phyloP scores from a whole-genome alignment of 2,113 vertebrate species.

The Syngnathus floridae region DNA sequence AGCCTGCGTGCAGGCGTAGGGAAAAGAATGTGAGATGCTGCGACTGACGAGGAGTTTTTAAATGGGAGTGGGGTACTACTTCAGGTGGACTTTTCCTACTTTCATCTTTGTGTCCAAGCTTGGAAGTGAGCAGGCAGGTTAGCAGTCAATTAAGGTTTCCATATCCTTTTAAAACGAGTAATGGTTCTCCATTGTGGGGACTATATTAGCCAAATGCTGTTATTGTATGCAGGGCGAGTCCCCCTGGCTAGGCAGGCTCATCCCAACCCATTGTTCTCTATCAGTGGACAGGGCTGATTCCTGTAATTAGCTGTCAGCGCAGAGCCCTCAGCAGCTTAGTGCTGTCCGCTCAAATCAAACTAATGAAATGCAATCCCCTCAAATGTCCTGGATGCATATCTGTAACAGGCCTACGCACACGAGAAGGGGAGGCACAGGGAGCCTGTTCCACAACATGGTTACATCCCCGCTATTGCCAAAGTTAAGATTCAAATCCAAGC shows the following conservation, averaged over 20 bases:
- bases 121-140: slow-evolving; percentile 37
- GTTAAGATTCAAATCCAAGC: slow-evolving; percentile 71
- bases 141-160: slow-evolving; percentile 55
- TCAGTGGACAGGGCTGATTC: slow-evolving; percentile 86
- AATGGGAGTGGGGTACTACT: neutral
- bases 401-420: slow-evolving; percentile 83
- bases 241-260: slow-evolving; percentile 65
- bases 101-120: slow-evolving; percentile 30
- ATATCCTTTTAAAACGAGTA: slow-evolving; percentile 57
- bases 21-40: slow-evolving; percentile 14
- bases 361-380: slow-evolving; percentile 97
- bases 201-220: slow-evolving; percentile 41
- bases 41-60: neutral
- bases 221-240: slow-evolving; percentile 51
- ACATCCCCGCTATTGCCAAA: slow-evolving; percentile 62
- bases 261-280: slow-evolving; percentile 86
- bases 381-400: slow-evolving; percentile 88
- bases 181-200: slow-evolving; percentile 52
- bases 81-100: slow-evolving; percentile 22
- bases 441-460: slow-evolving; percentile 68
- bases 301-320: slow-evolving; percentile 98
- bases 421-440: slow-evolving; percentile 52
- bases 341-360: slow-evolving; percentile 93
- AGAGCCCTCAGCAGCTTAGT: slow-evolving; percentile 88
- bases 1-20: neutral